These are phyloP conservation scores for Esox niger DNA, from an alignment of 2,113 vertebrate species.

Conservation along the genomic window DNA sequence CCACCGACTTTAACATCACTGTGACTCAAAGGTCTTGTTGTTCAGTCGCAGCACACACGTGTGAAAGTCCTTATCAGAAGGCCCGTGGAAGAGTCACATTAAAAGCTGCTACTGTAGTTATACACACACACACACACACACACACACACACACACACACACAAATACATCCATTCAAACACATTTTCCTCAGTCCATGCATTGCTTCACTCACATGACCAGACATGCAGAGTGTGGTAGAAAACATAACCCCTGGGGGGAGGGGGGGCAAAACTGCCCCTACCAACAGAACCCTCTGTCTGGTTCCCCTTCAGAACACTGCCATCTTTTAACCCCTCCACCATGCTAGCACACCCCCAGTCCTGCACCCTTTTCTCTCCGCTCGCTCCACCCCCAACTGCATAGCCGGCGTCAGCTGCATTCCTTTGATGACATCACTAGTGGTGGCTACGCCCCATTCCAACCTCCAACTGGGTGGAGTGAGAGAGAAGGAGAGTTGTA, in stretches of 20 bases:
- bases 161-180: not conserved
- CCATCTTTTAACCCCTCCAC: constrained; percentile 16
- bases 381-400: constrained; percentile 52
- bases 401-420: constrained; percentile 67
- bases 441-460: constrained; percentile 64
- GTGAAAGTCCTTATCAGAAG: constrained; percentile 20
- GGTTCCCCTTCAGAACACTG: not conserved
- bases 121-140: constrained; percentile 20
- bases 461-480: constrained; percentile 70
- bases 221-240: constrained; percentile 49
- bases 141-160: constrained; percentile 23
- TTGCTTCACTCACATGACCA: constrained; percentile 60
- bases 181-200: constrained; percentile 56
- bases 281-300: not conserved
- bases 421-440: constrained; percentile 78
- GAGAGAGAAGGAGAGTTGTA: constrained; percentile 32
- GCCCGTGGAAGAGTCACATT: constrained; percentile 5
- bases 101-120: not conserved
- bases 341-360: constrained; percentile 21
- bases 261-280: too few relatives aligned
- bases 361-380: constrained; percentile 23
- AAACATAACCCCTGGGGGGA: not conserved
- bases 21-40: constrained; percentile 47
- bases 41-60: constrained; percentile 42
- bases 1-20: constrained; percentile 2